Percentiles rank a stretch among this genome's conserved stretches.
Conservation (phyloP, 1,140 invertebrate genomes). For the Varroa destructor region DNA sequence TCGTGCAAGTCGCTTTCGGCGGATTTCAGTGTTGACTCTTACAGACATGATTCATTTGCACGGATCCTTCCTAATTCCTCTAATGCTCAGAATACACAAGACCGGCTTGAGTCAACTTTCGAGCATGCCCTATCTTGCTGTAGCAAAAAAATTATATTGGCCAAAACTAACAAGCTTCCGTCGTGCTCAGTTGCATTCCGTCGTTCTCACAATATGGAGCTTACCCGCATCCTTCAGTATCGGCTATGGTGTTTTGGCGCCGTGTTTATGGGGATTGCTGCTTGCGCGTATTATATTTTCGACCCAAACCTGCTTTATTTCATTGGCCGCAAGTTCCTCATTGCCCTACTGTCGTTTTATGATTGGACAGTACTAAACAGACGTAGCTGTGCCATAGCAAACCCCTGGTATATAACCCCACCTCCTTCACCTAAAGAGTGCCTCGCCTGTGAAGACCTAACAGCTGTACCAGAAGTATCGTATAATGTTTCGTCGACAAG, state of each 20-base stretch:
- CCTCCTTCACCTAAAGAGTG: constrained; percentile 21
- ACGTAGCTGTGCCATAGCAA: not conserved
- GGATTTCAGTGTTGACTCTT: no score
- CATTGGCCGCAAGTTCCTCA: constrained; percentile 18
- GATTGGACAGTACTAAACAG: constrained; percentile 22
- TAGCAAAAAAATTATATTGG: no score
- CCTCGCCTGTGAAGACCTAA: constrained; percentile 14
- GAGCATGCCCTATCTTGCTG: no score
- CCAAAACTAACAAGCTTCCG: no score
- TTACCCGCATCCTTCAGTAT: no score
- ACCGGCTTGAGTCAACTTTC: no score
- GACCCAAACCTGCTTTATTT: constrained; percentile 11
- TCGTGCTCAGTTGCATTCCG: no score
- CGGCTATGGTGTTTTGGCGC: not conserved
- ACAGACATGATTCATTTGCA: no score
- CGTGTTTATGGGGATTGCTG: not conserved
- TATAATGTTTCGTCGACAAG: constrained; percentile 4
- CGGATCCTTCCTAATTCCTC: no score
- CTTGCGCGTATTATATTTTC: not conserved
- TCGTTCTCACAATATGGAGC: no score
- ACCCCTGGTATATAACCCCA: constrained; percentile 5
- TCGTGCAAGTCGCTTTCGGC: no score
- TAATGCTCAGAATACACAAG: no score
- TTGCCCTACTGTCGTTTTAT: not conserved
- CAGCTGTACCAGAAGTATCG: not conserved